Evolutionary conservation across 2,797 vertebrate species (phyloP).

Genomic region (Pitangus sulphuratus): DNA sequence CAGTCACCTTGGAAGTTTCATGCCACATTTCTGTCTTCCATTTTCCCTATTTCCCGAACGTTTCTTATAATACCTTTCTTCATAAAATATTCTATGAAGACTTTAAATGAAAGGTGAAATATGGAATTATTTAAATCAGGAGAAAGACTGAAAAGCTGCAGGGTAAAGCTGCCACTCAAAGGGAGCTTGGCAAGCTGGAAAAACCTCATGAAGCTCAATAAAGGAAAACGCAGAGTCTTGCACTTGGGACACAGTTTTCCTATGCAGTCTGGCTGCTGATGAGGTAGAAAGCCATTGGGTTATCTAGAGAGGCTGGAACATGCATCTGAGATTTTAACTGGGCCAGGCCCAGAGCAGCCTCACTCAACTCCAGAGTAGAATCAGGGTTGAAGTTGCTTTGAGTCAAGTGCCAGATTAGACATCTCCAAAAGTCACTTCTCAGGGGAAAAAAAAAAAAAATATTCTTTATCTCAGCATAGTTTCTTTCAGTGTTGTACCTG

Average conservation of each 20-base stretch:
- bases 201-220: background rate
- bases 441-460: too few species aligned
- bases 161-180: constrained; percentile 19
- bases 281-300: background rate
- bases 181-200: background rate
- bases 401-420: background rate
- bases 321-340: accelerated
- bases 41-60: background rate
- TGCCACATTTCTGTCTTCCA: background rate
- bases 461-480: background rate
- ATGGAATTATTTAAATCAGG: constrained; percentile 7
- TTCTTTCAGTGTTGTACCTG: background rate
- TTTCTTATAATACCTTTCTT: background rate
- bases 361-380: background rate
- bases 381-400: background rate
- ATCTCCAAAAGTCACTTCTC: background rate
- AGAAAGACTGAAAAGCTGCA: constrained; percentile 6
- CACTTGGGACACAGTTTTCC: background rate
- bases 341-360: background rate
- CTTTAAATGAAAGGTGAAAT: constrained; percentile 17
- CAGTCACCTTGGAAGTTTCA: background rate
- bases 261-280: background rate
- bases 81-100: background rate
- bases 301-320: background rate
- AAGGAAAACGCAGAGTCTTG: background rate